Conservation (phyloP, 2,113 vertebrate species). For the Pygathrix nemaeus region DNA sequence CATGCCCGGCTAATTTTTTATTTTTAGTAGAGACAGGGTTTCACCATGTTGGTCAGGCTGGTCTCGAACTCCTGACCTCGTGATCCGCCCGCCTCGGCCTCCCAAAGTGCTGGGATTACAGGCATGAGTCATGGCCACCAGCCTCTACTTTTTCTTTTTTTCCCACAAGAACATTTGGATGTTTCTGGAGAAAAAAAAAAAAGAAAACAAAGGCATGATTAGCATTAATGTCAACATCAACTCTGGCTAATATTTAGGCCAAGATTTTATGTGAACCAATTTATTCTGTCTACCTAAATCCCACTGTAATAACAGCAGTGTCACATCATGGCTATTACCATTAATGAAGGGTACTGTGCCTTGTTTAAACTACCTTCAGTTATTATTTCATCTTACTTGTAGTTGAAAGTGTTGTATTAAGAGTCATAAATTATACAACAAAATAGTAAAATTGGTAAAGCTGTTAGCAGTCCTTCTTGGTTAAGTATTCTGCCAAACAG, state of each 20-base stretch:
- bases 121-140: too few relatives aligned
- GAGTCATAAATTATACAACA: slow-evolving; percentile 61
- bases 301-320: neutral
- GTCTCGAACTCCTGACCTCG: too few relatives aligned
- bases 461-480: slow-evolving; percentile 66
- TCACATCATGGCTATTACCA: neutral
- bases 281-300: neutral
- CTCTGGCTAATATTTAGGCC: slow-evolving; percentile 27
- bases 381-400: slow-evolving; percentile 47
- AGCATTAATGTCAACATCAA: slow-evolving; percentile 5
- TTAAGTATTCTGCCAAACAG: slow-evolving; percentile 50
- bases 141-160: neutral
- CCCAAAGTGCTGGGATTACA: too few relatives aligned
- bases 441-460: slow-evolving; percentile 63
- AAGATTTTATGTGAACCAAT: neutral
- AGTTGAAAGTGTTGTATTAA: slow-evolving; percentile 68
- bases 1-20: too few relatives aligned
- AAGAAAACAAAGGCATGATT: slow-evolving; percentile 21
- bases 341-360: neutral
- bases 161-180: neutral
- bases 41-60: too few relatives aligned
- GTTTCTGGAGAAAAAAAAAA: slow-evolving; percentile 14
- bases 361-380: slow-evolving; percentile 40
- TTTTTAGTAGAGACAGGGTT: too few relatives aligned
- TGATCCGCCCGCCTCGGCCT: too few relatives aligned